These are phyloP conservation scores for Aphidius gifuensis DNA, from an alignment of 1,140 invertebrate genomes.

Conservation along the genomic window DNA sequence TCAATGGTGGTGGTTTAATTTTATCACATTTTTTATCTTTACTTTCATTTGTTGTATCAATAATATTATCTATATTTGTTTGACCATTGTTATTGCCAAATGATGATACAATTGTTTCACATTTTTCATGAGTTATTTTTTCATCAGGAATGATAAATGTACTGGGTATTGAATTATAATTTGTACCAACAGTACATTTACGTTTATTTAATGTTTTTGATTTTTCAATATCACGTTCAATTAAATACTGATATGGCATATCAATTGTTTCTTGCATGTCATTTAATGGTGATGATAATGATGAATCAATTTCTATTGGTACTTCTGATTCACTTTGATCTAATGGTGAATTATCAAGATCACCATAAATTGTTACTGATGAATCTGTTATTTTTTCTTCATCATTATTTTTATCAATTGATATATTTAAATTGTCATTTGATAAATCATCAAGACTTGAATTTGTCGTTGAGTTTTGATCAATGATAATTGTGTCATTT, in stretches of 20 bases:
- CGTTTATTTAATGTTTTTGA: conserved; percentile 4
- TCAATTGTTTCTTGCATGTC: conserved; percentile 33
- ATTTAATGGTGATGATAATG: conserved; percentile 14
- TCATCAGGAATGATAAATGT: background rate
- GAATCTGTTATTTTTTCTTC: no score
- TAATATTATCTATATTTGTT: no score
- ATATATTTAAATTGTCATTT: background rate
- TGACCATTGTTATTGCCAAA: background rate
- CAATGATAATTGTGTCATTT: no score
- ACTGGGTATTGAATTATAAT: background rate
- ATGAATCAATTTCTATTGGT: background rate
- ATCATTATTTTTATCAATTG: background rate
- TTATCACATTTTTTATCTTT: conserved; percentile 2
- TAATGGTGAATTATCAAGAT: no score
- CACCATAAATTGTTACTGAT: background rate
- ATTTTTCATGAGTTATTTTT: no score
- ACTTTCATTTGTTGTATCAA: no score
- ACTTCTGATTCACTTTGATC: no score
- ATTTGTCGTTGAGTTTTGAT: no score
- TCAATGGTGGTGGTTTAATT: no score
- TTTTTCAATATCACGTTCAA: conserved; percentile 45
- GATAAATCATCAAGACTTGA: background rate
- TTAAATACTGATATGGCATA: conserved; percentile 47
- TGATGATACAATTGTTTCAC: conserved; percentile 7
- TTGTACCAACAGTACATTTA: background rate